A percentile compares a stretch with the other conserved stretches of the same genome.
phyloP scores from a whole-genome alignment of 2,888 invertebrate genomes.

The Cetonia aurata region DNA sequence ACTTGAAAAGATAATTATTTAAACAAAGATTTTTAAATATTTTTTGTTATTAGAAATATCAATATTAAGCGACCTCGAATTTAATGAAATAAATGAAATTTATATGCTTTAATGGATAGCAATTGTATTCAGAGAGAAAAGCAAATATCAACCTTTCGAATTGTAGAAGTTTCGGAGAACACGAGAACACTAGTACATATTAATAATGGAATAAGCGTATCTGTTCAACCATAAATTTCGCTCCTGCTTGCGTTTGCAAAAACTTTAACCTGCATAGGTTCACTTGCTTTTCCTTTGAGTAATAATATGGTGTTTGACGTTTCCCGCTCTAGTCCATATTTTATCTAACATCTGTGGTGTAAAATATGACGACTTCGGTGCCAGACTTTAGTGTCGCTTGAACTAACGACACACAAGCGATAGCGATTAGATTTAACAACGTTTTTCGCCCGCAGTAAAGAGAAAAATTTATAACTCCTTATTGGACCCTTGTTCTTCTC shows the following conservation, averaged over 20 bases:
- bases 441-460: constrained; percentile 27
- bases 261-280: constrained; percentile 46
- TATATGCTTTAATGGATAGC: constrained; percentile 55
- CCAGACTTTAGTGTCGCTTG: constrained; percentile 30
- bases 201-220: constrained; percentile 51
- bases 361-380: constrained; percentile 39
- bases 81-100: constrained; percentile 52
- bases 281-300: constrained; percentile 15
- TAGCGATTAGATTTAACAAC: constrained; percentile 30
- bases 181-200: constrained; percentile 45
- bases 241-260: constrained; percentile 48
- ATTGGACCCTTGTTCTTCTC: constrained; percentile 25
- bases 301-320: constrained; percentile 21
- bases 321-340: constrained; percentile 33
- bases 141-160: constrained; percentile 54
- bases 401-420: constrained; percentile 13
- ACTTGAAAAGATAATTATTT: no score
- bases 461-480: constrained; percentile 33
- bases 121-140: constrained; percentile 55
- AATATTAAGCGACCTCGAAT: not conserved
- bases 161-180: constrained; percentile 47
- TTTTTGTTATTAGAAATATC: not conserved
- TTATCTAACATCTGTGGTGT: constrained; percentile 28
- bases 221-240: constrained; percentile 54
- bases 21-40: not conserved